Evolutionary conservation across 2,113 vertebrate species (phyloP), one percentile per base, ranked within the genome.

Genomic region (Trichomycterus rosablanca): DNA sequence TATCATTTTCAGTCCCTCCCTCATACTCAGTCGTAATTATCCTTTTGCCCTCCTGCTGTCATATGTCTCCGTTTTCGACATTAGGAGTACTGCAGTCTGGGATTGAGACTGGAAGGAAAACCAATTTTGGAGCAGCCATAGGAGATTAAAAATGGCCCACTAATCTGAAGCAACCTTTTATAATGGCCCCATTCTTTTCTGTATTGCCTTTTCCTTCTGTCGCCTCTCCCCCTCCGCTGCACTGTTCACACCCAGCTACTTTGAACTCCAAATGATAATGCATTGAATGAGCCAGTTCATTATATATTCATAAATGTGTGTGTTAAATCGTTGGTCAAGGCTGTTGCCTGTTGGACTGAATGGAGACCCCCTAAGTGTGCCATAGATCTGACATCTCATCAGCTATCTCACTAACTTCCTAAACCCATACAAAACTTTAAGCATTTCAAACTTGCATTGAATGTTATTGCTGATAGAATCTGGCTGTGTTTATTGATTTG

Each of bases 151-250:
- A 77, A 45, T 34, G 44, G 44, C 79, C 74, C 67, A 80, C 85
- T 86, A 86, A 88, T 87, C 85, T 86, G 76, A 78, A 80, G 76
- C 83, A 79, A 75, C 83, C 81, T 87, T 77, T 75, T 77, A 70
- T 75, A 68, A 71, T 78, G 71, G 59, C 79, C 75, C 71, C 62
- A 50, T 70, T 62, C 59, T 62, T 55, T 56, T 43, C 34, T 15
- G 26, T 44, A 23, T 30, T 3, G 28, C 39, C n/a, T 34, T 16
- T 30, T 40, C n/a, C 19, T 14, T 61, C 71, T 71, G 74, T 71
- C 68, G 20, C 69, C 34, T n/a, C 26, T 64, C 50, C 43, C 51
- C 26, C 40, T 24, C 34, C 16, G 34, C 52, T 65, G 45, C 42
- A 51, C 46, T 49, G 43, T 30, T 19, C 23, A 6, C 19, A 37